phyloP scores from a whole-genome alignment of 2,797 vertebrate genomes.

The Nannoperca australis region DNA sequence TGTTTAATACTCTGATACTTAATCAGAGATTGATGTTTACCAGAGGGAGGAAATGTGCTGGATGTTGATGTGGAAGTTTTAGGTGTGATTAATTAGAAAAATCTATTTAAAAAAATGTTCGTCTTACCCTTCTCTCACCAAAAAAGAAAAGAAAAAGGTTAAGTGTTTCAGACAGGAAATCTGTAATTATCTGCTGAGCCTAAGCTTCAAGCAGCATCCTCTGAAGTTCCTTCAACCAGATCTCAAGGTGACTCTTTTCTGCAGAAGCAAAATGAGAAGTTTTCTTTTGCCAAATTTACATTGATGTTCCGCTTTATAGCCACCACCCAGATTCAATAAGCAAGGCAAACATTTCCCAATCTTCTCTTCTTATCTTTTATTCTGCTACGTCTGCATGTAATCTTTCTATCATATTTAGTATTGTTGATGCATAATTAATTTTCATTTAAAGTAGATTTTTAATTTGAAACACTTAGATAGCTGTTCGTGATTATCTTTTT shows the following conservation, averaged over 20 bases:
- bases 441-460: constrained; percentile 78
- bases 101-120: constrained; percentile 2
- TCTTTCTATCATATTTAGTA: constrained; percentile 80
- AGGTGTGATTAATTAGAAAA: constrained; percentile 68
- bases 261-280: constrained; percentile 46
- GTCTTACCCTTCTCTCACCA: neutral
- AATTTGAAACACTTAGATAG: constrained; percentile 73
- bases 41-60: constrained; percentile 77
- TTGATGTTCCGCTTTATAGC: constrained; percentile 73
- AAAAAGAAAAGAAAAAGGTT: constrained; percentile 52
- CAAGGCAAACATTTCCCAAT: constrained; percentile 62
- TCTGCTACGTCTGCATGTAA: constrained; percentile 64
- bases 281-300: constrained; percentile 72
- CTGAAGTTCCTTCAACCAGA: constrained; percentile 64
- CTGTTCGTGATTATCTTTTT: constrained; percentile 59
- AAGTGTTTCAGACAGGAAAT: constrained; percentile 71
- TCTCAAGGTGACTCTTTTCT: constrained; percentile 78
- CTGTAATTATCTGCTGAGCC: constrained; percentile 74
- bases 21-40: constrained; percentile 82
- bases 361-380: constrained; percentile 68
- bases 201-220: constrained; percentile 68
- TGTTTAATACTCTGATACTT: constrained; percentile 78
- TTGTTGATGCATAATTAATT: constrained; percentile 84
- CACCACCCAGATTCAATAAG: constrained; percentile 72
- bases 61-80: constrained; percentile 66